These are phyloP conservation scores for Chelon labrosus DNA, from an alignment of 2,797 vertebrate genomes.

Conservation along the genomic window DNA sequence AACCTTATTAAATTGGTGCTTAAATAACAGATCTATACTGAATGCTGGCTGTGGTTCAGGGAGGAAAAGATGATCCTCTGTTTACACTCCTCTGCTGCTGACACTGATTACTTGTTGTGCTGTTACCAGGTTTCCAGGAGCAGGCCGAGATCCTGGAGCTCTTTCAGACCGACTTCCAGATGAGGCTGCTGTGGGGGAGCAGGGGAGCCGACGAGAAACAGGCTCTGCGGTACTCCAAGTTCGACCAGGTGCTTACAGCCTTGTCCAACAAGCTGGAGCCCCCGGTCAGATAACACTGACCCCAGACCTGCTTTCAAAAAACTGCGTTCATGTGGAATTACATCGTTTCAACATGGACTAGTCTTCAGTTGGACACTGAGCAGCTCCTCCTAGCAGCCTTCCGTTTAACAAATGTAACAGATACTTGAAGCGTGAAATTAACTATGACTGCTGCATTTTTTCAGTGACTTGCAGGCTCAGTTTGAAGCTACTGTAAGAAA, in stretches of 20 bases:
- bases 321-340: neutral
- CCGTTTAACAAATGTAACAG: no score
- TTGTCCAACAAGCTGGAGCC: slow-evolving; percentile 94
- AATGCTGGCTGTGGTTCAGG: no score
- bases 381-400: neutral
- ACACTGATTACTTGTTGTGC: neutral
- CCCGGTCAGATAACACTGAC: slow-evolving; percentile 79
- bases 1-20: no score
- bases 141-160: slow-evolving; percentile 88
- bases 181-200: slow-evolving; percentile 95
- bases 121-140: slow-evolving; percentile 88
- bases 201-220: slow-evolving; percentile 89
- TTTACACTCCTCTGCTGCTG: neutral
- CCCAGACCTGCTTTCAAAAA: neutral
- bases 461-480: no score
- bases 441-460: no score
- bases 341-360: neutral
- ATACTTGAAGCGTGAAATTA: no score
- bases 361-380: neutral
- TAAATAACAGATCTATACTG: no score
- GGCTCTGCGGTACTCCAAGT: slow-evolving; percentile 90
- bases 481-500: neutral
- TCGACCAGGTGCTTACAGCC: slow-evolving; percentile 92
- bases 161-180: slow-evolving; percentile 95
- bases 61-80: no score